These are phyloP conservation scores for Mirza zaza DNA, from an alignment of 2,113 vertebrate genomes.

Conservation along the genomic window DNA sequence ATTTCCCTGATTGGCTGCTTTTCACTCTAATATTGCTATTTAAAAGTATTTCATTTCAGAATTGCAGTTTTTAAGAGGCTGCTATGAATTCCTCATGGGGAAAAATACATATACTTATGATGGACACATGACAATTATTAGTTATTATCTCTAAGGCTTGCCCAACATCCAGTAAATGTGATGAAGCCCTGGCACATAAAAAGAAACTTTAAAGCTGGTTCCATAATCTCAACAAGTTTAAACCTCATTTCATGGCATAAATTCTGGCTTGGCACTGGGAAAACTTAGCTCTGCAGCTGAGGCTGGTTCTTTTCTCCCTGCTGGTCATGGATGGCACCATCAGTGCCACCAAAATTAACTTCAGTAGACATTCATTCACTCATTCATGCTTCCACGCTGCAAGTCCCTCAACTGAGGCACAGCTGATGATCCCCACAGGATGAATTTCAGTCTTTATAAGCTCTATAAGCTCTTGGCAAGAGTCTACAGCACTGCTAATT, in stretches of 20 bases:
- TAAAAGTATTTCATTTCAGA: conserved; percentile 46
- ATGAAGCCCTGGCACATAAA: not conserved
- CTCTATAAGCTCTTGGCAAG: not conserved
- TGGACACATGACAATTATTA: conserved; percentile 57
- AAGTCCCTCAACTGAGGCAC: not conserved
- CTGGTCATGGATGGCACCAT: not conserved
- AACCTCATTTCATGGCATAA: not conserved
- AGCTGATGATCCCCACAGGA: not conserved
- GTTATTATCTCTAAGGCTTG: conserved; percentile 17
- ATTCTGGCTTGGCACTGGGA: not conserved
- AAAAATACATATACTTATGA: not conserved
- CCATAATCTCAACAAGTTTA: conserved; percentile 17
- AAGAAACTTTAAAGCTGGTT: conserved; percentile 21
- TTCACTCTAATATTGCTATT: conserved; percentile 40
- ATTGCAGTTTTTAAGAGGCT: conserved; percentile 45
- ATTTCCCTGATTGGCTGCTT: conserved; percentile 54
- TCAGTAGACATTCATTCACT: not conserved
- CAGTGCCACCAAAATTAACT: not conserved
- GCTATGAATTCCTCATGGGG: conserved; percentile 45
- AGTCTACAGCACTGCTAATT: conserved; percentile 47
- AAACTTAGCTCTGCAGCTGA: not conserved
- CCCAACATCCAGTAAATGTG: conserved; percentile 22
- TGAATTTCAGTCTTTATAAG: conserved; percentile 16
- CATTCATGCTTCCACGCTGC: not conserved
- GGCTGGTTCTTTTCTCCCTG: not conserved